These are phyloP conservation scores for Bergia sp. DNA, from an alignment of 92 coral and sea anemone species.

Conservation along the genomic window DNA sequence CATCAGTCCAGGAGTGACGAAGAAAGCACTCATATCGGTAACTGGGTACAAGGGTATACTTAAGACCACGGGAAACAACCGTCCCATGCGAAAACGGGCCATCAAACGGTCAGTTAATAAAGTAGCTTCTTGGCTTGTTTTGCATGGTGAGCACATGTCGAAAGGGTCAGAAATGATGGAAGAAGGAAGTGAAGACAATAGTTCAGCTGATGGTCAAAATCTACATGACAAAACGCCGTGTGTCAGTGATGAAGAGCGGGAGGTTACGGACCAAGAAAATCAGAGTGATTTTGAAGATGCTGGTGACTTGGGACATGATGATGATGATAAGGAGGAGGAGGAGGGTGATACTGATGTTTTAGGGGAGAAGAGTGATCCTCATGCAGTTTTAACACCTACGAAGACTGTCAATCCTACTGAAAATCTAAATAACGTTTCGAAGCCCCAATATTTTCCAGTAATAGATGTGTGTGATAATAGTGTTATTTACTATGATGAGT, in stretches of 20 bases:
- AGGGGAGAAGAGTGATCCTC: background rate
- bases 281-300: background rate
- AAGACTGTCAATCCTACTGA: background rate
- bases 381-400: background rate
- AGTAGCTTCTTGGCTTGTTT: conserved; percentile 18
- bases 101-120: conserved; percentile 8
- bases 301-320: background rate
- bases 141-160: background rate
- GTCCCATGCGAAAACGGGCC: background rate
- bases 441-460: background rate
- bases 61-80: background rate
- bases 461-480: background rate
- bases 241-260: background rate
- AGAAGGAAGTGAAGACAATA: background rate
- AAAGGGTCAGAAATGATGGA: background rate
- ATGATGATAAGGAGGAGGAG: background rate
- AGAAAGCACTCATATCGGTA: background rate
- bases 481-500: conserved; percentile 14
- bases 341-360: conserved; percentile 2
- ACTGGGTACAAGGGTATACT: background rate
- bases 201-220: background rate
- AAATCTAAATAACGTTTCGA: background rate
- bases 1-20: background rate
- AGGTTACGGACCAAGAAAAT: background rate
- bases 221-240: background rate